phyloP scores from a whole-genome alignment of 2,113 vertebrate species.

The Odontophorus gujanensis region DNA sequence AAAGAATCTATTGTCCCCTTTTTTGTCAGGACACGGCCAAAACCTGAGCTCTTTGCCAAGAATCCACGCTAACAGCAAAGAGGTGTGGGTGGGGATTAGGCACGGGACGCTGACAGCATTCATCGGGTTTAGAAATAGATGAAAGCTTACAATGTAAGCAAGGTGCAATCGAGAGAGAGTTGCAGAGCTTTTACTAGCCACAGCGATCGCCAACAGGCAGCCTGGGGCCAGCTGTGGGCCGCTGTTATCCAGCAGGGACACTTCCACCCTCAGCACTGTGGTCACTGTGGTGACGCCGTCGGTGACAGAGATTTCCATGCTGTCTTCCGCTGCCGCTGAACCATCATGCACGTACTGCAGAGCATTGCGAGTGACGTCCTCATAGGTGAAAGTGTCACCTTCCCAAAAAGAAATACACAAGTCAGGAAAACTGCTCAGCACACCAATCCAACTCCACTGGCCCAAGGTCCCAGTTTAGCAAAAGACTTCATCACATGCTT shows the following conservation, averaged over 20 bases:
- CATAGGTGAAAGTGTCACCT: slow-evolving; percentile 92
- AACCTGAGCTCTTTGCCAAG: not conserved
- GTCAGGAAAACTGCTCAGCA: not conserved
- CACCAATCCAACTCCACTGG: not conserved
- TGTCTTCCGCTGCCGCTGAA: slow-evolving; percentile 81
- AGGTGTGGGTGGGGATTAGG: not conserved
- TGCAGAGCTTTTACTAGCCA: slow-evolving; percentile 85
- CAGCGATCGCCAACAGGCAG: slow-evolving; percentile 81
- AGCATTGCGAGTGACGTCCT: slow-evolving; percentile 84
- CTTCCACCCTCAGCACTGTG: slow-evolving; percentile 82
- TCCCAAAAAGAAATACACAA: slow-evolving; percentile 18
- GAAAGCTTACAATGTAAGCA: slow-evolving; percentile 84
- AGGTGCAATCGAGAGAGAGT: slow-evolving; percentile 86
- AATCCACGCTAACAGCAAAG: not conserved
- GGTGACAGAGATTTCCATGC: slow-evolving; percentile 89
- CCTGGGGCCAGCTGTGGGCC: slow-evolving; percentile 80
- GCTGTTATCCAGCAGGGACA: slow-evolving; percentile 69
- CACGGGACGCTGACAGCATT: not conserved
- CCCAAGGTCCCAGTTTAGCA: not conserved
- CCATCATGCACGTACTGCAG: slow-evolving; percentile 89
- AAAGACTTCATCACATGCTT: not conserved
- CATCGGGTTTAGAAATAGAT: not conserved
- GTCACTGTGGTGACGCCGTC: slow-evolving; percentile 84
- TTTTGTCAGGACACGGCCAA: not conserved
- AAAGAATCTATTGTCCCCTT: slow-evolving; percentile 1